phyloP scores from a whole-genome alignment of 2,797 vertebrate genomes.

The Chrosomus eos region DNA sequence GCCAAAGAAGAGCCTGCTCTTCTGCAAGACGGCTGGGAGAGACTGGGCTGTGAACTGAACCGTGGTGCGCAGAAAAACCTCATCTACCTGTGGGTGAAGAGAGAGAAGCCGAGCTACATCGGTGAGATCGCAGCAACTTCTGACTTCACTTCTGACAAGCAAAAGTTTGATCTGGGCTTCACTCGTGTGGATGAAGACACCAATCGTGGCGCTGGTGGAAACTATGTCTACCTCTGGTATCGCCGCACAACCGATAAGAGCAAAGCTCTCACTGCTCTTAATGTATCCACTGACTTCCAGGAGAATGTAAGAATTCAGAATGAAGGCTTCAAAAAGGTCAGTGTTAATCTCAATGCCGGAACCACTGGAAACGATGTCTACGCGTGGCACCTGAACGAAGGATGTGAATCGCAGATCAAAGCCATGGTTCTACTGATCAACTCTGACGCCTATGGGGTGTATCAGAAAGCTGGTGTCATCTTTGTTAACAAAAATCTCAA shows the following conservation, averaged over 20 bases:
- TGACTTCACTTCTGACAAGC: not conserved
- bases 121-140: not conserved
- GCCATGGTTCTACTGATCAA: conserved; percentile 26
- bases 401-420: conserved; percentile 9
- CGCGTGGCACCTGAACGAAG: not conserved
- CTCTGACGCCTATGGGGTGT: accelerated
- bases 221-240: conserved; percentile 30
- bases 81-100: conserved; percentile 44
- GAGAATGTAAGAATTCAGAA: not conserved
- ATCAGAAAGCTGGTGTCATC: conserved; percentile 23
- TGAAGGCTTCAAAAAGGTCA: not conserved
- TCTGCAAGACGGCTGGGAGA: conserved; percentile 19
- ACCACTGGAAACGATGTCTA: not conserved
- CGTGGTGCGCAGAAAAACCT: not conserved
- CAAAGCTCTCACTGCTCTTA: conserved; percentile 33
- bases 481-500: conserved; percentile 35
- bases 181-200: conserved; percentile 38
- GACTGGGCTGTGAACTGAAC: conserved; percentile 47
- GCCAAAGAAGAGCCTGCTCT: conserved; percentile 28
- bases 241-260: conserved; percentile 7
- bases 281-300: conserved; percentile 1
- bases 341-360: conserved; percentile 21
- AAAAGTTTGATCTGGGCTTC: conserved; percentile 37
- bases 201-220: conserved; percentile 18
- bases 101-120: conserved; percentile 33